Conservation (phyloP, 2,113 vertebrate genomes). For the Willisornis vidua region DNA sequence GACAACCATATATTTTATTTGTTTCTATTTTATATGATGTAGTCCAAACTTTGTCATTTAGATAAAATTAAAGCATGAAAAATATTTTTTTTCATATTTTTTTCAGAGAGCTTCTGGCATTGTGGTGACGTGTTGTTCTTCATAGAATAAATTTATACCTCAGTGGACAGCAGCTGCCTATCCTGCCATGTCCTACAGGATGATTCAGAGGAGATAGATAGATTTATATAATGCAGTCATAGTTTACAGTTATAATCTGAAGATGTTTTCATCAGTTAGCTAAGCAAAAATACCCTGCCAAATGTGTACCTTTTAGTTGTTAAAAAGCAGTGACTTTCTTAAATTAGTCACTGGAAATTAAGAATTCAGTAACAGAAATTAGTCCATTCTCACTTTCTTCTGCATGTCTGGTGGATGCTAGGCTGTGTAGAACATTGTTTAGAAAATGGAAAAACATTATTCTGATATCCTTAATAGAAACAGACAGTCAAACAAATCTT, state of each 20-base stretch:
- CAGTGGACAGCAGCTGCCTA: not conserved
- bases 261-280: slow-evolving; percentile 74
- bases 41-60: not conserved
- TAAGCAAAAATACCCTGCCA: slow-evolving; percentile 63
- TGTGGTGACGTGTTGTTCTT: slow-evolving; percentile 15
- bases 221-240: slow-evolving; percentile 56
- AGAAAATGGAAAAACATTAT: slow-evolving; percentile 71
- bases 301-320: slow-evolving; percentile 74
- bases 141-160: slow-evolving; percentile 28
- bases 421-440: slow-evolving; percentile 70
- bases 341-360: slow-evolving; percentile 77
- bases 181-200: not conserved
- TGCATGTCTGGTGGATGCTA: slow-evolving; percentile 34
- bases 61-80: not conserved
- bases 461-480: slow-evolving; percentile 76
- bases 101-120: not conserved
- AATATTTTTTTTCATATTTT: not conserved
- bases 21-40: not conserved
- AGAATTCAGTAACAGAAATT: slow-evolving; percentile 73
- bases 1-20: not conserved
- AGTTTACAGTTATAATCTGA: slow-evolving; percentile 73
- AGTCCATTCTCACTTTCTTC: slow-evolving; percentile 73
- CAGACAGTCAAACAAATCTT: slow-evolving; percentile 82
- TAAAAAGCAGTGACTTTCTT: slow-evolving; percentile 72
- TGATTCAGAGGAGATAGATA: slow-evolving; percentile 57